Evolutionary conservation across 2,888 invertebrate species (phyloP), one percentile per base, ranked within the genome.

Genomic region (Drosophila picticornis): DNA sequence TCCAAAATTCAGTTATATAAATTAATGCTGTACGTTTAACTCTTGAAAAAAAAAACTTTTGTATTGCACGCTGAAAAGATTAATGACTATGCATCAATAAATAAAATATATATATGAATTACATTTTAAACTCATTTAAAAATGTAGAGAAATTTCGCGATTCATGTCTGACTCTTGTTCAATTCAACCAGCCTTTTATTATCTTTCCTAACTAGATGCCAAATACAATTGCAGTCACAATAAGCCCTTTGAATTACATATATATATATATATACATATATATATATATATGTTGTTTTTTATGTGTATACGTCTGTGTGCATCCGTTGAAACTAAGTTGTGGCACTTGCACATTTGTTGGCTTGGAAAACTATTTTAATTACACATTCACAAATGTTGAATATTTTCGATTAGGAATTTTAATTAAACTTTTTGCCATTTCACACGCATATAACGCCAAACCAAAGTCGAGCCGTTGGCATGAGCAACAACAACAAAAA

Each of bases 351-450:
- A 59, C 56, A 74, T 56, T 83, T 75, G 80, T 72, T 90, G 68
- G 75, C 56, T 72, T 61, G 73, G 50, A 80, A 88, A 91, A 91
- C 91, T 91, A 91, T 91, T 91, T 91, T 91, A 91, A 91, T 91
- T 91, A 90, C 81, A 70, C 83, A 91, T 84, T 88, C 79, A 72
- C 81, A 86, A 89, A 82, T 89, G 86, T 75, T 80, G 81, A 85
- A 81, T 81, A 89, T 84, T 91, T 90, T 85, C 79, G 82, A 91
- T 80, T 85, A 81, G 88, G 90, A 91, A 90, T 90, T 91, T 91
- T 90, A 91, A 90, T 90, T 90, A 91, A 90, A 90, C 77, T 89
- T 91, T 91, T 81, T 80, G 80, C 83, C 74, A 78, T 75, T 72
- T 75, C 60, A 71, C 75, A 82, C 79, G 71, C 76, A 80, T 71